A percentile compares a stretch with the other conserved stretches of the same genome.
phyloP scores from a whole-genome alignment of 2,113 vertebrate genomes.

The Oostethus manadensis region DNA sequence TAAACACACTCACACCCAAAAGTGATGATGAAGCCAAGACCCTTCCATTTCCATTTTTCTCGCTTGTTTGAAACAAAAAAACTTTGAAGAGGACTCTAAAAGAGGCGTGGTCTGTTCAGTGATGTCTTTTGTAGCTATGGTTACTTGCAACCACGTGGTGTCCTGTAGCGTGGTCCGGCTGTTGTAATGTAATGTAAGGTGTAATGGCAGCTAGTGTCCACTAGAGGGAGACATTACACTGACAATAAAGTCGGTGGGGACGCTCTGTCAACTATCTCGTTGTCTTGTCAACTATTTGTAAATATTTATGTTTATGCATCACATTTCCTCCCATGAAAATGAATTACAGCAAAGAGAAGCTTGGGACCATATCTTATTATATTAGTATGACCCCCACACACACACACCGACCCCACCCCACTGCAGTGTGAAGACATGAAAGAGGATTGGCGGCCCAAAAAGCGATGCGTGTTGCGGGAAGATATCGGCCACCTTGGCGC shows the following conservation, averaged over 20 bases:
- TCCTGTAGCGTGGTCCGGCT: too few relatives aligned
- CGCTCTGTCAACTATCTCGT: background rate
- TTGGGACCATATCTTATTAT: background rate
- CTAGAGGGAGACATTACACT: conserved; percentile 54
- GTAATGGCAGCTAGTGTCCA: conserved; percentile 16
- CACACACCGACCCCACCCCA: conserved; percentile 3
- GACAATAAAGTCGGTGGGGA: conserved; percentile 1
- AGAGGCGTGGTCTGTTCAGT: too few relatives aligned
- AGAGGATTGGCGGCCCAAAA: conserved; percentile 32
- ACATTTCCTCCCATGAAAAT: too few relatives aligned
- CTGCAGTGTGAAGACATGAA: conserved; percentile 60
- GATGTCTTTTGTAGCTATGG: too few relatives aligned
- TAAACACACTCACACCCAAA: conserved; percentile 1
- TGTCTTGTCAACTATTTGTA: background rate
- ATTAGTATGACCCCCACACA: conserved; percentile 4
- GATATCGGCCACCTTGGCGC: conserved; percentile 62
- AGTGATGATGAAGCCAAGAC: too few relatives aligned
- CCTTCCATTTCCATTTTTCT: too few relatives aligned
- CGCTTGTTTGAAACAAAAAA: too few relatives aligned
- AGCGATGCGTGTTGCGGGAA: conserved; percentile 58
- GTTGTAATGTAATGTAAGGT: background rate
- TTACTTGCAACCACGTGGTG: too few relatives aligned
- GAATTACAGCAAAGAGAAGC: background rate
- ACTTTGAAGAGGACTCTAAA: too few relatives aligned
- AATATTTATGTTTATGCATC: background rate